phyloP scores from a whole-genome alignment of 2,113 vertebrate species.

The Cichladusa arquata region DNA sequence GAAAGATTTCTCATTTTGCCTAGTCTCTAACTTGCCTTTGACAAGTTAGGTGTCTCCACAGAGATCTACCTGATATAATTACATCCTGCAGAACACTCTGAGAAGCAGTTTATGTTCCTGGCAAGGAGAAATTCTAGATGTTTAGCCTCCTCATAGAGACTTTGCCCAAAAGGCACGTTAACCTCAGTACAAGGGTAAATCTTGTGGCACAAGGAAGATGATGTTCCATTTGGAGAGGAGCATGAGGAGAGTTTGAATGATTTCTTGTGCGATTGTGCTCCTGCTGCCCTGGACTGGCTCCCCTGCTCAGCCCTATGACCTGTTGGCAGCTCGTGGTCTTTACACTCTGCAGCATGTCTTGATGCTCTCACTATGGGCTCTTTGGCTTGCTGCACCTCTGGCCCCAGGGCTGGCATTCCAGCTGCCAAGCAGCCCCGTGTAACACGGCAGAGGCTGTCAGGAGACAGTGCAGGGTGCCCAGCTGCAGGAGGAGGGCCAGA shows the following conservation, averaged over 20 bases:
- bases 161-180: not conserved
- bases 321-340: not conserved
- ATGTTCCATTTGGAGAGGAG: not conserved
- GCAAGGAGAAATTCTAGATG: not conserved
- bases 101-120: not conserved
- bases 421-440: not conserved
- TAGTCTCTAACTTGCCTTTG: not conserved
- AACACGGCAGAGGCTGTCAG: not conserved
- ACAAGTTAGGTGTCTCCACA: not conserved
- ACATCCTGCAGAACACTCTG: not conserved
- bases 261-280: not conserved
- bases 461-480: not conserved
- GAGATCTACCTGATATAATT: not conserved
- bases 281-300: not conserved
- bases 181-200: not conserved
- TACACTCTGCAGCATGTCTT: not conserved
- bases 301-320: not conserved
- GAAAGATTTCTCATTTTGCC: not conserved
- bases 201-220: not conserved
- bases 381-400: not conserved
- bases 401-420: rapidly evolving
- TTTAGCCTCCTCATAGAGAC: not conserved
- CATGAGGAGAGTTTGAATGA: not conserved
- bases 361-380: not conserved
- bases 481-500: not conserved